These are phyloP conservation scores for Pseudomugil gertrudae DNA, from an alignment of 2,797 vertebrate species.

Conservation along the genomic window DNA sequence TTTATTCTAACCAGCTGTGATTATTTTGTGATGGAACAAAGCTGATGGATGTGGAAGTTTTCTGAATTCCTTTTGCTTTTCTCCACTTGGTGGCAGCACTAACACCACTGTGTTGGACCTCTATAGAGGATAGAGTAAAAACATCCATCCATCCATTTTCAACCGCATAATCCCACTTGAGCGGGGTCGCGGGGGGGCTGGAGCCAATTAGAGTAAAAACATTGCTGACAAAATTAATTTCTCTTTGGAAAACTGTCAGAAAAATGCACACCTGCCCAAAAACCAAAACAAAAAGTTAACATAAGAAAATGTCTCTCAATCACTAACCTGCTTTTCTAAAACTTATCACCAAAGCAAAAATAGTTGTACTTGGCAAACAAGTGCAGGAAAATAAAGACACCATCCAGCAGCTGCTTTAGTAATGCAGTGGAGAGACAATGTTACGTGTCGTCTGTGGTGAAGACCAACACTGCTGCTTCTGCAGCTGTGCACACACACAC, in stretches of 20 bases:
- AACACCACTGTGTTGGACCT: too few species aligned
- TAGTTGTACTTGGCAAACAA: too few species aligned
- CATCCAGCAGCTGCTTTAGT: not conserved
- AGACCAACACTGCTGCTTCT: not conserved
- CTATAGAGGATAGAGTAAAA: too few species aligned
- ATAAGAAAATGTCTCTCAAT: too few species aligned
- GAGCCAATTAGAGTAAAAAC: too few species aligned
- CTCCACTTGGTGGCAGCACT: conserved; percentile 28
- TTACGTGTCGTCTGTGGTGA: not conserved
- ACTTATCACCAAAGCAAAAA: not conserved
- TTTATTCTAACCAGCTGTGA: not conserved
- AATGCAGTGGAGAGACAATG: not conserved
- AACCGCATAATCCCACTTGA: too few species aligned
- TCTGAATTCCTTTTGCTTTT: not conserved
- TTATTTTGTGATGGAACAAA: not conserved
- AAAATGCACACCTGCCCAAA: too few species aligned
- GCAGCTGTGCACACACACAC: conserved; percentile 42
- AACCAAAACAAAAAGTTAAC: too few species aligned
- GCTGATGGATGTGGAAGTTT: too few species aligned
- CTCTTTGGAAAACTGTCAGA: not conserved
- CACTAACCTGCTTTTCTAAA: not conserved
- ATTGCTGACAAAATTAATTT: not conserved
- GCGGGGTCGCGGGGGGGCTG: too few species aligned
- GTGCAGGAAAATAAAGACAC: not conserved
- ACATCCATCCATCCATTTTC: too few species aligned